Conservation (phyloP, 2,888 invertebrate genomes). For the Ischnura elegans region DNA sequence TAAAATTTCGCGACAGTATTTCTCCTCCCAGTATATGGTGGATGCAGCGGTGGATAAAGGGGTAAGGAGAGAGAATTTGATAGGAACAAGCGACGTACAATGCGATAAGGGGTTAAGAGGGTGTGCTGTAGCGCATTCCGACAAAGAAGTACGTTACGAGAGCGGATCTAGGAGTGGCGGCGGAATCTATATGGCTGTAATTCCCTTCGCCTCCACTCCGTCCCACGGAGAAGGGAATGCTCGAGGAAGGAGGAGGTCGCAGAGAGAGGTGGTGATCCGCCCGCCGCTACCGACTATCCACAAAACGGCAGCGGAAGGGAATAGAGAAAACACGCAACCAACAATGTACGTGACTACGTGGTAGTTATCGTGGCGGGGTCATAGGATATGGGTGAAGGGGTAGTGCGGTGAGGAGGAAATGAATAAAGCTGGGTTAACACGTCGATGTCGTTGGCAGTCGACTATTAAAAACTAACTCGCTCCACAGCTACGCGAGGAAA, state of each 20-base stretch:
- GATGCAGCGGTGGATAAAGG: background rate
- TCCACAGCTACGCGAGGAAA: too few relatives aligned
- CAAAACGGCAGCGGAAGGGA: background rate
- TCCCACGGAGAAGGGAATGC: conserved; percentile 15
- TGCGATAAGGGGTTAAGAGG: too few relatives aligned
- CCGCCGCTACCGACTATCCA: background rate
- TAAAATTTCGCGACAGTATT: too few relatives aligned
- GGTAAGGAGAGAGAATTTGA: too few relatives aligned
- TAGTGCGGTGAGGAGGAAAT: background rate
- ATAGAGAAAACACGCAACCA: background rate
- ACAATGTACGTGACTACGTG: too few relatives aligned
- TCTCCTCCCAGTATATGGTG: too few relatives aligned
- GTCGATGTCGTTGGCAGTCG: too few relatives aligned
- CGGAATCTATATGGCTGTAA: conserved; percentile 36
- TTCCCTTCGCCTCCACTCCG: background rate
- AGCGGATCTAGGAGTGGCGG: background rate
- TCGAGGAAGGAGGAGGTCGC: conserved; percentile 29
- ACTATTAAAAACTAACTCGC: too few relatives aligned
- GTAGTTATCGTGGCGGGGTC: background rate
- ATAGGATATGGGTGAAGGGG: background rate
- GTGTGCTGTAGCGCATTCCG: too few relatives aligned
- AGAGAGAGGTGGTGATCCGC: background rate
- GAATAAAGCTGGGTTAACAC: background rate
- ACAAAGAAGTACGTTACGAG: background rate
- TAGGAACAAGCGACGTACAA: too few relatives aligned